Evolutionary conservation across 2,797 vertebrate genomes (phyloP), one percentile per base, ranked within the genome.

Genomic region (Pagetopsis macropterus): DNA sequence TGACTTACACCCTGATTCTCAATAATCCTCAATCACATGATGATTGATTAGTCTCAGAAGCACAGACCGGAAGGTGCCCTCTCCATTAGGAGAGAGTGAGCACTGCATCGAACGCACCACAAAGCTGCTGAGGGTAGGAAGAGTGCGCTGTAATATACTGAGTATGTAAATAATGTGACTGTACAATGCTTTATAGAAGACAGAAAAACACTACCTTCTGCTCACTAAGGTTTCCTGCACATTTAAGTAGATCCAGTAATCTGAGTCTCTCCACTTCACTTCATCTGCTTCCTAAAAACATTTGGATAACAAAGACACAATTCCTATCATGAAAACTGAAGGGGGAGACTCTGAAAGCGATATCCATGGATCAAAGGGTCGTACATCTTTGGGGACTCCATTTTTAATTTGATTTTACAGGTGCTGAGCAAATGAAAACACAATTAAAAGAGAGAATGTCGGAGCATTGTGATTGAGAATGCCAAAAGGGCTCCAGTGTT

Each of bases 161-260:
- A 91, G 85, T 89, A 72, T 95, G 94, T 94, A 94, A 94, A 95
- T 94, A 94, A 92, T 92, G 87, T 92, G 87, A 94, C 83, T 94
- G 92, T 94, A 93, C 89, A 92, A 89, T 91, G 92, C 93, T 94
- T 95, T 93, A 56, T 89, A 89, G 85, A 86, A 81, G 84, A 91
- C 69, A 80, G 70, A 85, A 86, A 87, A 91, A 87, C 84, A 85
- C 82, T 88, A 87, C 87, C 87, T 90, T 89, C 37, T 58, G 75
- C 77, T 84, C 71, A 78, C 73, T 27, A 56, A 84, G 82, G 72
- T 84, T 81, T 83, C 77, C 72, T 71, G 79, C 78, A 84, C 75
- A 72, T 82, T 87, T 78, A 73, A 72, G 70, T 85, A 80, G 56
- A 82, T 81, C 81, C 62, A n/a, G 37, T 52, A 75, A 82, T 41